Conservation (phyloP, 2,797 vertebrate species). For the Saxicola maurus region DNA sequence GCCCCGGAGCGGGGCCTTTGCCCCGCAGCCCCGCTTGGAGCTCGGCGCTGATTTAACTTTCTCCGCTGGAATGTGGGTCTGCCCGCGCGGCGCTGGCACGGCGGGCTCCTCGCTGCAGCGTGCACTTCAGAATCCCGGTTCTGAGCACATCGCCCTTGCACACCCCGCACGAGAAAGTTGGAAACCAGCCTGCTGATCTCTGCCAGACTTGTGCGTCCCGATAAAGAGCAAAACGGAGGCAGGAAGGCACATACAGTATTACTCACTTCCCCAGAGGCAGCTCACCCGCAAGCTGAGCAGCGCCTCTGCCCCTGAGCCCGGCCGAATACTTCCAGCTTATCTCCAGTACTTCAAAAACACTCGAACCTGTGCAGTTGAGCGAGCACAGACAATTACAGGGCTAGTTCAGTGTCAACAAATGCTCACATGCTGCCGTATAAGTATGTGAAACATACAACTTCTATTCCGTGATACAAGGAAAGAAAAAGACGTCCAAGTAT, state of each 20-base stretch:
- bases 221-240: neutral
- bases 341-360: neutral
- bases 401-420: neutral
- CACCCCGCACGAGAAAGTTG: neutral
- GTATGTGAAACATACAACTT: neutral
- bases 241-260: neutral
- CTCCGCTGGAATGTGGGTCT: rapidly evolving
- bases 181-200: neutral
- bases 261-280: neutral
- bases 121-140: rapidly evolving
- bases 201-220: neutral
- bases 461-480: neutral
- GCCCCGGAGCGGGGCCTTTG: rapidly evolving
- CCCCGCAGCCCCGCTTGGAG: rapidly evolving
- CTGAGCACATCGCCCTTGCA: neutral
- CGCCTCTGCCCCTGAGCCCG: neutral
- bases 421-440: neutral
- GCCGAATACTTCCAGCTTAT: neutral
- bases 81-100: rapidly evolving
- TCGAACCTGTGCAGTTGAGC: neutral
- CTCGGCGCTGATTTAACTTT: rapidly evolving
- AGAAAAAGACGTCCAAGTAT: neutral
- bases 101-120: rapidly evolving
- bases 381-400: neutral
- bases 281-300: neutral